Conservation (phyloP, 2,113 vertebrate species). For the Neotoma lepida region DNA sequence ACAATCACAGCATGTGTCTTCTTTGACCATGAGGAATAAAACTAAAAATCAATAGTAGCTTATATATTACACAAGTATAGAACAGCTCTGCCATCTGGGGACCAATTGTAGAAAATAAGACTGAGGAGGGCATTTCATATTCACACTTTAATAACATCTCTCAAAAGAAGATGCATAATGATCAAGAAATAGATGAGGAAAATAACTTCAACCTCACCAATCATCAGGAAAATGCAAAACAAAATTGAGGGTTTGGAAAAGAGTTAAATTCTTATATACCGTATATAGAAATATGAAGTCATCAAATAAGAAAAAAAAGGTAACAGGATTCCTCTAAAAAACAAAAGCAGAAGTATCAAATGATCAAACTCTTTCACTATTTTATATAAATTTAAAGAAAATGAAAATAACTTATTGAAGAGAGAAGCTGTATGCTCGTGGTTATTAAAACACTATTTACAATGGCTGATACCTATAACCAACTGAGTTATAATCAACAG, state of each 20-base stretch:
- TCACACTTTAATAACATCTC: background rate
- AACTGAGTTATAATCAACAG: background rate
- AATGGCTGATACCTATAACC: background rate
- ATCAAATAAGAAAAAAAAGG: background rate
- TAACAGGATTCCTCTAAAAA: background rate
- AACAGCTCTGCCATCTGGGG: background rate
- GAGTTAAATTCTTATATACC: background rate
- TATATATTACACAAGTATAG: background rate
- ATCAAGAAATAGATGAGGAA: background rate
- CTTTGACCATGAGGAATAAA: background rate
- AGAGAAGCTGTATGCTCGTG: background rate
- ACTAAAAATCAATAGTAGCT: background rate
- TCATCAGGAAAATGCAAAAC: background rate
- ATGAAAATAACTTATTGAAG: background rate
- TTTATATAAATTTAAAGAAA: background rate
- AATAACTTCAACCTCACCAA: background rate
- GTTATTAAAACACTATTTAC: background rate
- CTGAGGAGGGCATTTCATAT: too few relatives aligned
- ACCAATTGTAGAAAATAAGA: background rate
- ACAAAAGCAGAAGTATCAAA: background rate
- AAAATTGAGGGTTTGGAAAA: background rate
- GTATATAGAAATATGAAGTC: background rate
- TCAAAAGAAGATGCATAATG: background rate
- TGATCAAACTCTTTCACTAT: background rate
- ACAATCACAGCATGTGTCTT: background rate